Base-by-base conservation (phyloP, 2,888 invertebrate species). In the Euzetes globulus region DNA sequence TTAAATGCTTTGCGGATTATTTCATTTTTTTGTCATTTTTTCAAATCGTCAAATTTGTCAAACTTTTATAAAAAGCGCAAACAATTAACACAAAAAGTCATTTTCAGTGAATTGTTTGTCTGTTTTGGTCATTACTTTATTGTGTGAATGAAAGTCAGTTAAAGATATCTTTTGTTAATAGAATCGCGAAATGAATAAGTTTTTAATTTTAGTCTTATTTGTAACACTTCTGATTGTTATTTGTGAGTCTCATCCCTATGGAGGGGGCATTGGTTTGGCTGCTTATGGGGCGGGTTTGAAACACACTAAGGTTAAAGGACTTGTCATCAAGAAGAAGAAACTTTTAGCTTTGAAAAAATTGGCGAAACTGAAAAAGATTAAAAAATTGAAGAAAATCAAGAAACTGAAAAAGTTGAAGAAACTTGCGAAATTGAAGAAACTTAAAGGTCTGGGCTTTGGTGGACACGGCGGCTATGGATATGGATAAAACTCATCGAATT, bases 261-360 rank as follows among this genome's bases (percentile, higher is more conserved):
- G 2, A 19, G 63, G 63, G 7, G 63, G 63, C 3, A 37, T 4
- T 13, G 60, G 60, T 60, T 19, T 37, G 33, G 63, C n/a, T 1
- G n/a, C 27, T 27, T 6, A 19, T 3, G 29, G 58, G 6, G 29
- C 27, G 13, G 58, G 58, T n/a, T n/a, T n/a, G n/a, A n/a, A n/a
- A n/a, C 22, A 52, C 52, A 19, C n/a, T n/a, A 22, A 19, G 52
- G 52, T 22, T 19, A 22, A 22, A 19, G 52, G 19, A 2, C n/a
- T 52, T 19, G 52, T 19, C 9, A 4, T 52, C 27, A 33, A 29
- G 3, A 65, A 65, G 37, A 65, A 65, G 37, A 65, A 65, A 29
- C 1, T 65, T 3, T n/a, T 65, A n/a, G 63, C 63, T 37, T 33
- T 65, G n/a, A 65, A 65, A 19, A 65, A 65, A 15, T 27, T 65